Conservation (phyloP, 2,888 invertebrate species). For the Ennomos erosarius region DNA sequence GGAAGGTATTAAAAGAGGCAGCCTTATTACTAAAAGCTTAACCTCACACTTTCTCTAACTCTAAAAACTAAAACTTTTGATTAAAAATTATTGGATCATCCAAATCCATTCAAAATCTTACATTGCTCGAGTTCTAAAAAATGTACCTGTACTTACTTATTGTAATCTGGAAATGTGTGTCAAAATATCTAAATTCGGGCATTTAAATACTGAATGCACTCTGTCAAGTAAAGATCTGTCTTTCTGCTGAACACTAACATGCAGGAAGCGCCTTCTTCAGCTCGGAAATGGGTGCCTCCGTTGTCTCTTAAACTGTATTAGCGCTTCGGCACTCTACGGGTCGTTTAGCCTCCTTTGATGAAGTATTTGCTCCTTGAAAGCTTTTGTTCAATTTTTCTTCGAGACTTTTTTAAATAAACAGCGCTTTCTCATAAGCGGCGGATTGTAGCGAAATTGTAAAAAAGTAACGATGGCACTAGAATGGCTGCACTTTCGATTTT, state of each 20-base stretch:
- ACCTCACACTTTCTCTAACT: too few species aligned
- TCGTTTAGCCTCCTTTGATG: conserved; percentile 75
- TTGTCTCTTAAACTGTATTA: conserved; percentile 73
- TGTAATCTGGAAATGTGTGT: too few species aligned
- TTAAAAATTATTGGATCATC: too few species aligned
- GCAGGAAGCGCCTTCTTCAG: conserved; percentile 32
- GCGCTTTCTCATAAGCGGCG: conserved; percentile 48
- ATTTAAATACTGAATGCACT: conserved; percentile 24
- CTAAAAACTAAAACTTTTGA: too few species aligned
- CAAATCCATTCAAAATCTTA: too few species aligned
- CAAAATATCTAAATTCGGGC: neutral
- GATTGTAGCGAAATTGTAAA: conserved; percentile 52
- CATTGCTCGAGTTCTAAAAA: too few species aligned
- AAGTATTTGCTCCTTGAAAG: conserved; percentile 78
- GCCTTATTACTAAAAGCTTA: too few species aligned
- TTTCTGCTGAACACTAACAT: conserved; percentile 44
- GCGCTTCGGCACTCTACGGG: conserved; percentile 64
- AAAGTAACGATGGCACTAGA: conserved; percentile 39
- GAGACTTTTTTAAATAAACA: conserved; percentile 67
- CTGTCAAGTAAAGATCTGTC: conserved; percentile 30
- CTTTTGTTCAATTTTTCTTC: conserved; percentile 72
- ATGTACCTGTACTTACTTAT: too few species aligned
- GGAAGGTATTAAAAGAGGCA: too few species aligned
- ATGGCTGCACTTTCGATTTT: conserved; percentile 31
- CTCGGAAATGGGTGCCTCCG: conserved; percentile 52